Conservation (phyloP, 2,888 invertebrate genomes). For the Sinelater perroti region DNA sequence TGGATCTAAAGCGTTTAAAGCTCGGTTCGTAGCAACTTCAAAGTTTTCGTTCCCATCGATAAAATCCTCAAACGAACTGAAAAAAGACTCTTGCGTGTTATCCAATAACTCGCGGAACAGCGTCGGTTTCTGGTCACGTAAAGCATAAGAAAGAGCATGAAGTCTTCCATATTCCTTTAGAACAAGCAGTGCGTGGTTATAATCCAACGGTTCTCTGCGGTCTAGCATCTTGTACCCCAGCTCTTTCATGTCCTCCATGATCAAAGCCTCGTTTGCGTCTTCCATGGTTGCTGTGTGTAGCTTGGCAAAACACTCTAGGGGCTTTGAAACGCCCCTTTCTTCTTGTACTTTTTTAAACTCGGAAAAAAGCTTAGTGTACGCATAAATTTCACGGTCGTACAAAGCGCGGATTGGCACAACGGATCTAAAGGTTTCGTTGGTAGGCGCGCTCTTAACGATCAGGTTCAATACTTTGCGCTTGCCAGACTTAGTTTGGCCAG, state of each 20-base stretch:
- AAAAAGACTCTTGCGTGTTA: not conserved
- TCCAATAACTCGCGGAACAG: conserved; percentile 37
- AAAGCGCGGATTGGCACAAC: conserved; percentile 40
- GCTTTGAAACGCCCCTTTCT: conserved; percentile 33
- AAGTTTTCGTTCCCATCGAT: not conserved
- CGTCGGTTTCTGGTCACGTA: conserved; percentile 43
- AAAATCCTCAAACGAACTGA: not conserved
- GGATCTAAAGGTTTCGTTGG: conserved; percentile 41
- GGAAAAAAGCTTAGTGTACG: conserved; percentile 47
- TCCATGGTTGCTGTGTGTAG: conserved; percentile 32
- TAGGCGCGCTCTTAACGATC: conserved; percentile 47
- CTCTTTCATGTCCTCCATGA: conserved; percentile 45
- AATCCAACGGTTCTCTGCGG: conserved; percentile 42
- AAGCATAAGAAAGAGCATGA: conserved; percentile 48
- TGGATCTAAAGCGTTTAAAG: conserved; percentile 21
- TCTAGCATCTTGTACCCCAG: conserved; percentile 30
- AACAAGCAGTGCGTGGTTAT: conserved; percentile 44
- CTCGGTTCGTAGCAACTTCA: not conserved
- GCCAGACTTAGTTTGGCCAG: conserved; percentile 30
- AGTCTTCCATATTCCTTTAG: conserved; percentile 47
- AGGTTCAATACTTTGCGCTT: conserved; percentile 37
- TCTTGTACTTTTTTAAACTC: conserved; percentile 43
- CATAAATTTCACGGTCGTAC: conserved; percentile 46
- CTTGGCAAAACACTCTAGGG: conserved; percentile 35
- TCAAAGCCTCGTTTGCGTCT: conserved; percentile 40